A percentile compares a stretch with the other conserved stretches of the same genome.
phyloP scores from a whole-genome alignment of 2,113 vertebrate species.

The Propithecus coquereli region DNA sequence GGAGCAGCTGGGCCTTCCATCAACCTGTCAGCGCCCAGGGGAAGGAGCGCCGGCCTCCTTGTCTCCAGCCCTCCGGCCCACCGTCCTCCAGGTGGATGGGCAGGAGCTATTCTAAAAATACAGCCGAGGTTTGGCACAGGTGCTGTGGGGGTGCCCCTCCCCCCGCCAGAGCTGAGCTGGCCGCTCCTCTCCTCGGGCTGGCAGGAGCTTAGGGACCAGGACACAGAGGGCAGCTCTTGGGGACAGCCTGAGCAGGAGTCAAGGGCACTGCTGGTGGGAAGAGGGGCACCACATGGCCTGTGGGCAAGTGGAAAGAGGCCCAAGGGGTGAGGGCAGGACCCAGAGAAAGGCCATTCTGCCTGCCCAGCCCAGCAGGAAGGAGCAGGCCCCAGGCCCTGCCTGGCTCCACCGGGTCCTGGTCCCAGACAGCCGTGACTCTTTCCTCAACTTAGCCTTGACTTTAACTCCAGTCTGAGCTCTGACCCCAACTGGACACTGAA shows the following conservation, averaged over 20 bases:
- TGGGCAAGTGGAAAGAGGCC: not conserved
- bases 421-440: not conserved
- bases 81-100: not conserved
- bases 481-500: not conserved
- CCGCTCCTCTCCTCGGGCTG: not conserved
- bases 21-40: not conserved
- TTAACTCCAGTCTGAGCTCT: not conserved
- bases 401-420: not conserved
- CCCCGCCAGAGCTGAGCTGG: not conserved
- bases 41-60: not conserved
- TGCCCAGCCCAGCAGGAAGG: too few relatives aligned
- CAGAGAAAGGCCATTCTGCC: not conserved
- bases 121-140: not conserved
- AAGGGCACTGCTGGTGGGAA: not conserved
- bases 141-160: not conserved
- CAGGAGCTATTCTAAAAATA: not conserved
- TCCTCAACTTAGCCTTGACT: not conserved
- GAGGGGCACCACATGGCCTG: rapidly evolving
- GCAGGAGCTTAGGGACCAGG: not conserved
- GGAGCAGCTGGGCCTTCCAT: slow-evolving; percentile 39
- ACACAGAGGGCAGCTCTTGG: not conserved
- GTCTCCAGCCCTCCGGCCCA: not conserved
- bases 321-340: not conserved
- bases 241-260: not conserved
- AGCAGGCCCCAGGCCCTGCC: not conserved